A percentile compares a stretch with the other conserved stretches of the same genome.
These are phyloP conservation scores for Heterochromis multidens DNA, from an alignment of 2,113 vertebrate genomes.

Conservation along the genomic window DNA sequence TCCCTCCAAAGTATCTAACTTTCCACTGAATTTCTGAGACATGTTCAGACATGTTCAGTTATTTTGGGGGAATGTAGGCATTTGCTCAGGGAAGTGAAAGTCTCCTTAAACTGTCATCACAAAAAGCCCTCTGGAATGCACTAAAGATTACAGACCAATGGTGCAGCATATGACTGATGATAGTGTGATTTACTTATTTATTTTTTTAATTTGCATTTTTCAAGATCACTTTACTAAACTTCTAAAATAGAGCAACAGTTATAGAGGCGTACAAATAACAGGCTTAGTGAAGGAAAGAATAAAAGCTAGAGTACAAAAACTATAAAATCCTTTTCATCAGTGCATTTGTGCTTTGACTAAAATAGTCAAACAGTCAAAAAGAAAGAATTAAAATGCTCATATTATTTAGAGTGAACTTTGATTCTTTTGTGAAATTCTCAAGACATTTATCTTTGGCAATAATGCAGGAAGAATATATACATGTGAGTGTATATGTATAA, in stretches of 20 bases:
- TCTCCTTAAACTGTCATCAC: neutral
- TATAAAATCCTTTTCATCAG: neutral
- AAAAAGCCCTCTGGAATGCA: neutral
- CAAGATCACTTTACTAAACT: neutral
- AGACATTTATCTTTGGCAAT: neutral
- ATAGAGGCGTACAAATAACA: fast-evolving
- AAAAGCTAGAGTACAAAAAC: neutral
- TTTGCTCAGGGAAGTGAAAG: neutral
- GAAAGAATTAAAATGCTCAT: neutral
- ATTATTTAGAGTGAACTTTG: neutral
- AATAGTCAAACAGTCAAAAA: too few species aligned
- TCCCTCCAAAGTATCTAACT: neutral
- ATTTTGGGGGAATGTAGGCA: neutral
- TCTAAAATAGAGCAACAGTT: neutral
- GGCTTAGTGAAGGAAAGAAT: neutral
- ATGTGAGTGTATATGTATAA: neutral
- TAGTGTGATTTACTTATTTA: neutral
- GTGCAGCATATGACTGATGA: neutral
- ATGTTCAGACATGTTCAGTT: neutral
- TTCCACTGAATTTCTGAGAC: neutral
- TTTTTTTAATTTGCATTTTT: neutral
- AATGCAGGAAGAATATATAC: neutral
- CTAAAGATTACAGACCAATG: neutral
- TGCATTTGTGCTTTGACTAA: neutral
- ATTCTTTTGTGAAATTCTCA: neutral